A percentile compares a stretch with the other conserved stretches of the same genome.
phyloP scores from a whole-genome alignment of 2,113 vertebrate genomes.

The Barbus barbus region DNA sequence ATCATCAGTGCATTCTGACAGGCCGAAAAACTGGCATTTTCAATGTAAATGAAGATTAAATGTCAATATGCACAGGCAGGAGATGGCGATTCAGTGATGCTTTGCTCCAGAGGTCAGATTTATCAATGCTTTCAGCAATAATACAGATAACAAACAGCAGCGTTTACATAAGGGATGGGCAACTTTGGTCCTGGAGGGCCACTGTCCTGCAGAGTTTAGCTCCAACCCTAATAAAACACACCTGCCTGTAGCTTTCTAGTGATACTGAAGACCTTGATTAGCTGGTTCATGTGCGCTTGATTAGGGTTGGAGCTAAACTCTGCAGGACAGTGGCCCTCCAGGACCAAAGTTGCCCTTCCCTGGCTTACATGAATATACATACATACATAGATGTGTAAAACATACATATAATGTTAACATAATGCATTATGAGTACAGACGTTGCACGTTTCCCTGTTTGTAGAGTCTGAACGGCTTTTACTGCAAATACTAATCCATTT shows the following conservation, averaged over 20 bases:
- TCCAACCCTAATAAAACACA: too few relatives aligned
- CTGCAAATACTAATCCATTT: background rate
- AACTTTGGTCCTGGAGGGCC: too few relatives aligned
- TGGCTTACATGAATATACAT: constrained; percentile 64
- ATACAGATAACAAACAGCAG: constrained; percentile 50
- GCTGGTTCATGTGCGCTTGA: too few relatives aligned
- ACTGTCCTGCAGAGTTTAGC: too few relatives aligned
- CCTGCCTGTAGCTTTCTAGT: too few relatives aligned
- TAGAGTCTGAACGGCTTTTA: background rate
- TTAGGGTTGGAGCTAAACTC: too few relatives aligned
- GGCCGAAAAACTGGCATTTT: background rate
- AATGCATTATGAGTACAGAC: constrained; percentile 56
- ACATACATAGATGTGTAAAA: constrained; percentile 56
- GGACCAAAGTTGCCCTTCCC: too few relatives aligned
- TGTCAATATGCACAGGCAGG: background rate
- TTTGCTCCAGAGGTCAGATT: background rate
- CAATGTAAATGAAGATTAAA: background rate
- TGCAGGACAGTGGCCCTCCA: too few relatives aligned
- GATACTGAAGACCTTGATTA: too few relatives aligned
- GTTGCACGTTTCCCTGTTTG: constrained; percentile 54
- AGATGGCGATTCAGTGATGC: background rate
- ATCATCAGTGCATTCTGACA: constrained; percentile 37
- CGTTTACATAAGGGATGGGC: too few relatives aligned
- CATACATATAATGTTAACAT: constrained; percentile 63
- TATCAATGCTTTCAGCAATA: background rate